Evolutionary conservation across 2,797 vertebrate genomes (phyloP), one percentile per base, ranked within the genome.

Genomic region (Danio aesculapii): DNA sequence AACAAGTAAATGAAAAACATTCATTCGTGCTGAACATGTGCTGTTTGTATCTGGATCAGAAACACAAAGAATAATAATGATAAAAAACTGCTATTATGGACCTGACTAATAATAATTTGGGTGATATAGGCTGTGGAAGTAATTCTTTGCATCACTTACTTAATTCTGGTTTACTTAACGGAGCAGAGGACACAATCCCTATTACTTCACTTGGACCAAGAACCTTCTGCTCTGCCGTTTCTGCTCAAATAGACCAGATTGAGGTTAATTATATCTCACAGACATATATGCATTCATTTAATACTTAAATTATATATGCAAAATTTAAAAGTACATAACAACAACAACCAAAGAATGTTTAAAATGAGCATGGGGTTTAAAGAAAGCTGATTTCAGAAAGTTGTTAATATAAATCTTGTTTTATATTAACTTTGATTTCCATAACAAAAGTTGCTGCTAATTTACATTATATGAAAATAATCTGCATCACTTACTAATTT

Each of bases 401-500:
- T 3, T 30, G 30, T 30, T 30, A 30, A 30, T 30, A 30, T 30
- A 30, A 30, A 30, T 30, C 30, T 30, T 72, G 12, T 14, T 72
- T 57, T 12, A 17, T 43, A 43, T 5, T 2, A n/a, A 43, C 13
- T 30, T 62, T 0, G 0, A 55, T 53, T 70, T 9, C 6, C 14
- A 59, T 47, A 21, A 21, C 11, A 72, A 72, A 57, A 41, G 39
- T 19, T 49, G 12, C 30, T 59, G 55, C 21, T 39, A 16, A 55
- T 47, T 49, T 75, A 30, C 7, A 49, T n/a, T 44, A 8, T 6
- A 68, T 1, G 55, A 39, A 75, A 61, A 77, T n/a, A n/a, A 14
- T 62, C 50, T 39, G 14, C n/a, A 8, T 64, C 4, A 90, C 96
- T 95, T 87, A 99, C 97, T 94, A 19, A 81, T 92, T 69, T 95